A percentile compares a stretch with the other conserved stretches of the same genome.
These are phyloP conservation scores for Sepiola atlantica DNA, from an alignment of 2,888 invertebrate genomes.

Conservation along the genomic window DNA sequence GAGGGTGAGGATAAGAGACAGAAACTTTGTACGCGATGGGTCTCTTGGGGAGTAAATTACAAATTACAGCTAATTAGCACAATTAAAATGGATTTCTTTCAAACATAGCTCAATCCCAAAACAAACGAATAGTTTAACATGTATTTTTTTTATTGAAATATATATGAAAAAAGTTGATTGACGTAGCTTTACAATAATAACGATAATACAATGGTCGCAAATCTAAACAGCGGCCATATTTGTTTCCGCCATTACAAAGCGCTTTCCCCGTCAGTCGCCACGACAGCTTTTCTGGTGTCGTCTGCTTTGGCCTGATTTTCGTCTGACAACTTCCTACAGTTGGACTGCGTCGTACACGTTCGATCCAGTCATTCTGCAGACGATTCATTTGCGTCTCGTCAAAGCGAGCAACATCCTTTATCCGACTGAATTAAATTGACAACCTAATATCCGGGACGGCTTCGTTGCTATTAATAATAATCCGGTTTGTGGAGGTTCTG, in stretches of 20 bases:
- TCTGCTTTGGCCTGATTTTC: not conserved
- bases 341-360: not conserved
- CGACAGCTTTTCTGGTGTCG: not conserved
- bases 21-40: too few species aligned
- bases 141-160: too few species aligned
- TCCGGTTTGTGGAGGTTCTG: not conserved
- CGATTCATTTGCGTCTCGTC: not conserved
- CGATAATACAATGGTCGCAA: not conserved
- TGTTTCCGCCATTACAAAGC: not conserved
- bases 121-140: too few species aligned
- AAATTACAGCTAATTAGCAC: too few species aligned
- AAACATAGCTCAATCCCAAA: too few species aligned
- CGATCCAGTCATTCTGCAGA: not conserved
- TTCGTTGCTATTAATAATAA: conserved; percentile 21
- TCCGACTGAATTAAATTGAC: conserved; percentile 21
- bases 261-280: not conserved
- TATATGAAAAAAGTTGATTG: too few species aligned
- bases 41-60: too few species aligned
- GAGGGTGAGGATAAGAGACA: too few species aligned
- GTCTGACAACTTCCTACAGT: not conserved
- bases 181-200: not conserved
- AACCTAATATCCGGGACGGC: conserved; percentile 32
- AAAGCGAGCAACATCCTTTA: not conserved
- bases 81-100: too few species aligned
- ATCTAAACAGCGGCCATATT: not conserved